Conservation (phyloP, 1,140 invertebrate genomes). For the roundworm (Caenorhabditis elegans) region DNA sequence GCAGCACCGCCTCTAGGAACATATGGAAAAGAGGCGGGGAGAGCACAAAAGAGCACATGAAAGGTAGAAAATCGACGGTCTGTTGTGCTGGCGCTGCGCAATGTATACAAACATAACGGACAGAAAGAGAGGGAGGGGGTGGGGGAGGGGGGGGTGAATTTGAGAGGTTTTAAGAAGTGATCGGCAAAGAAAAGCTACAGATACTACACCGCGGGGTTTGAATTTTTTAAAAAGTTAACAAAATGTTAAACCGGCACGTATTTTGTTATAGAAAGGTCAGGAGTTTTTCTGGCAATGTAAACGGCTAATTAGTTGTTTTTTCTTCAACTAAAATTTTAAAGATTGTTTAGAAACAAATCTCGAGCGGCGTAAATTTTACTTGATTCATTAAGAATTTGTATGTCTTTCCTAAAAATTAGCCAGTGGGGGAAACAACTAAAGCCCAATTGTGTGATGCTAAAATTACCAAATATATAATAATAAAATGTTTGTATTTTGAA, state of each 20-base stretch:
- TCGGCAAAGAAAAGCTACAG: not conserved
- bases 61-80: not conserved
- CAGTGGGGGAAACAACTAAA: no score
- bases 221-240: not conserved
- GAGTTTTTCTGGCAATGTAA: no score
- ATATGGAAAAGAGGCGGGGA: not conserved
- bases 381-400: no score
- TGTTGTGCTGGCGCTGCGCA: slow-evolving; percentile 23
- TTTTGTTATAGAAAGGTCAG: not conserved
- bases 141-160: no score
- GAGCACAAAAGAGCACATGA: slow-evolving; percentile 28
- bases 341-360: no score
- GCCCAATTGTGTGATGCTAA: no score
- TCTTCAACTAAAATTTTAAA: no score
- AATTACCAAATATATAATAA: no score
- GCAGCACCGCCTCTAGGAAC: not conserved
- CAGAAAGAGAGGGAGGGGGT: not conserved
- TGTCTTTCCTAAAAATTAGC: no score
- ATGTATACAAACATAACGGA: slow-evolving; percentile 23
- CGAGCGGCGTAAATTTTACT: no score
- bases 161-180: not conserved
- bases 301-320: no score
- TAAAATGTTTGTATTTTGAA: no score
- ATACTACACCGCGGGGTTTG: not conserved
- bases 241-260: not conserved